A percentile compares a stretch with the other conserved stretches of the same genome.
Evolutionary conservation across 2,888 invertebrate species (phyloP).

Genomic region (Protula sp.): DNA sequence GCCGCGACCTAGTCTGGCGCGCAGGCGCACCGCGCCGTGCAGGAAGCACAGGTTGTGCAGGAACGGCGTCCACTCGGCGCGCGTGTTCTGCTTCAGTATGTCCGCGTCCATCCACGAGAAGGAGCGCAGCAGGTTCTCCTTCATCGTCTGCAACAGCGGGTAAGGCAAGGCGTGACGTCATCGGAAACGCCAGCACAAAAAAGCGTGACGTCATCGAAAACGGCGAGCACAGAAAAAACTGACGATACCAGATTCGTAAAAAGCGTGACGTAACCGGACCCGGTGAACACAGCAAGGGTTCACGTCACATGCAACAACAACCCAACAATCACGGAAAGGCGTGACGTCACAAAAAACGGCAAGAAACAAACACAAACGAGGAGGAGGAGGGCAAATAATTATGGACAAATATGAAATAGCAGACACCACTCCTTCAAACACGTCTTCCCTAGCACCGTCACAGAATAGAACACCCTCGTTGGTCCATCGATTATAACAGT

Average conservation of each 20-base stretch:
- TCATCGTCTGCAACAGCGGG: slow-evolving; percentile 40
- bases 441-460: too few relatives aligned
- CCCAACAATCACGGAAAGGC: too few relatives aligned
- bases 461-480: too few relatives aligned
- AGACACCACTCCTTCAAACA: too few relatives aligned
- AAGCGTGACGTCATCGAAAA: not conserved
- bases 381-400: too few relatives aligned
- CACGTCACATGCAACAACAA: too few relatives aligned
- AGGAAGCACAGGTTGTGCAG: slow-evolving; percentile 52
- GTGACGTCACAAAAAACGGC: too few relatives aligned
- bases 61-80: slow-evolving; percentile 48
- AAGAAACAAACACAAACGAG: too few relatives aligned
- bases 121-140: slow-evolving; percentile 44
- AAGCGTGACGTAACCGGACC: too few relatives aligned
- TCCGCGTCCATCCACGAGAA: slow-evolving; percentile 48
- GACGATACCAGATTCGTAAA: not conserved
- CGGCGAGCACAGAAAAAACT: not conserved
- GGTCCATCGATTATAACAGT: too few relatives aligned
- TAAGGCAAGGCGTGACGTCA: not conserved
- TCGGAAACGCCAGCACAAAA: not conserved
- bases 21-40: slow-evolving; percentile 46
- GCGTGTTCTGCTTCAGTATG: slow-evolving; percentile 39
- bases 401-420: too few relatives aligned
- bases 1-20: slow-evolving; percentile 43
- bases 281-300: too few relatives aligned